Evolutionary conservation across 2,888 invertebrate genomes (phyloP), one percentile per base, ranked within the genome.

Genomic region (Aleiodes leptofemur): DNA sequence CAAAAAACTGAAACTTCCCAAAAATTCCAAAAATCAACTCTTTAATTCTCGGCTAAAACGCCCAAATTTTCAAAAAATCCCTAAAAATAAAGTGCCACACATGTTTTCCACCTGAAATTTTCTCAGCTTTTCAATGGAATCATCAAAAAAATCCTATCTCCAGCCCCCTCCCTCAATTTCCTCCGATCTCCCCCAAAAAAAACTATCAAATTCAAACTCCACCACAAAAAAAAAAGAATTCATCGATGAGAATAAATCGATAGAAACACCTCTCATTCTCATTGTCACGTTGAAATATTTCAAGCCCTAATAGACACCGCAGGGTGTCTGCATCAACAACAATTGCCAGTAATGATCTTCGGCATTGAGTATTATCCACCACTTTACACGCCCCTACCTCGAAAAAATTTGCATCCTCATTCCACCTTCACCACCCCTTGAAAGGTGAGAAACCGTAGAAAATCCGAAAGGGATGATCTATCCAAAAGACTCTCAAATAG

Each of bases 321-420:
- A 83, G 87, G 86, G 84, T 83, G 85, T 83, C 86, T 80, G 77
- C 83, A 80, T 79, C 74, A 79, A 23, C 84, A 86, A 89, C 88
- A 88, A 88, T 89, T 87, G 87, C 86, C 82, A 86, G 87, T 88
- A 89, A 88, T 88, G 88, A 88, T 87, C 87, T 85, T 85, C 84
- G 81, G 7, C 82, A 77, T 82, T 79, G 83, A 82, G 79, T 82
- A 83, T 82, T 80, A 84, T 82, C 84, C 50, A 57, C 68, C 83
- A 83, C 83, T 82, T 82, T 83, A 82, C 84, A 80, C 85, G 83
- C 83, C 80, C 82, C 82, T 79, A 73, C 81, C 82, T 82, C 23
- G n/a, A 23, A 34, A 72, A 80, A 85, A 86, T 86, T 86, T 85
- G 83, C 84, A 85, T 84, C 78, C 84, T 85, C 86, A 86, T 83